phyloP scores from a whole-genome alignment of 2,797 vertebrate species.

The Lepidocolaptes lacrymiger region DNA sequence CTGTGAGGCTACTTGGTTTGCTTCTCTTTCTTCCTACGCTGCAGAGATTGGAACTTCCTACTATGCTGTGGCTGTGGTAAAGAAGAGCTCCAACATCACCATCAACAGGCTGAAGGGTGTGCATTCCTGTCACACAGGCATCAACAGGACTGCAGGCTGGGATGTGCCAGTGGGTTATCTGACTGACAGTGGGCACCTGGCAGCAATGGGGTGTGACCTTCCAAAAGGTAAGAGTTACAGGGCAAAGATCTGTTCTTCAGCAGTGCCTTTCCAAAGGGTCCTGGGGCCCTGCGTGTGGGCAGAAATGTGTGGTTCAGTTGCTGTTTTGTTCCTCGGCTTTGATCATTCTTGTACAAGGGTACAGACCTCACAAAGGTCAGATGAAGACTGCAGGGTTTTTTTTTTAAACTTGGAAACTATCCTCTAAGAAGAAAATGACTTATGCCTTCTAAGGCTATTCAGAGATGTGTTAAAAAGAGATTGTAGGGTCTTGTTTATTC shows the following conservation, averaged over 20 bases:
- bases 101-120: constrained; percentile 83
- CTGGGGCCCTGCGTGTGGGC: background rate
- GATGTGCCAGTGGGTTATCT: constrained; percentile 90
- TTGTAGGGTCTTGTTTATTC: background rate
- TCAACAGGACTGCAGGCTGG: constrained; percentile 90
- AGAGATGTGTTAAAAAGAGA: background rate
- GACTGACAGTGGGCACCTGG: constrained; percentile 86
- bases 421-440: background rate
- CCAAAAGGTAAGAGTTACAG: constrained; percentile 75
- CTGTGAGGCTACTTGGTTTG: background rate
- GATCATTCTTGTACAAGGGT: background rate
- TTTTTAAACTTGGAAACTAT: background rate
- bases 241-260: background rate
- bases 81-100: constrained; percentile 78
- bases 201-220: constrained; percentile 88
- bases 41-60: constrained; percentile 81
- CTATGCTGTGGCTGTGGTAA: constrained; percentile 90
- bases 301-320: background rate
- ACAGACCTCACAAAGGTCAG: background rate
- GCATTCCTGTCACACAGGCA: constrained; percentile 91
- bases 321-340: background rate
- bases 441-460: background rate
- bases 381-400: background rate
- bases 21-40: background rate
- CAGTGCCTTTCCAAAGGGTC: fast-evolving